These are phyloP conservation scores for Epizoanthus rinbou DNA, from an alignment of 92 coral and sea anemone species.

Conservation along the genomic window DNA sequence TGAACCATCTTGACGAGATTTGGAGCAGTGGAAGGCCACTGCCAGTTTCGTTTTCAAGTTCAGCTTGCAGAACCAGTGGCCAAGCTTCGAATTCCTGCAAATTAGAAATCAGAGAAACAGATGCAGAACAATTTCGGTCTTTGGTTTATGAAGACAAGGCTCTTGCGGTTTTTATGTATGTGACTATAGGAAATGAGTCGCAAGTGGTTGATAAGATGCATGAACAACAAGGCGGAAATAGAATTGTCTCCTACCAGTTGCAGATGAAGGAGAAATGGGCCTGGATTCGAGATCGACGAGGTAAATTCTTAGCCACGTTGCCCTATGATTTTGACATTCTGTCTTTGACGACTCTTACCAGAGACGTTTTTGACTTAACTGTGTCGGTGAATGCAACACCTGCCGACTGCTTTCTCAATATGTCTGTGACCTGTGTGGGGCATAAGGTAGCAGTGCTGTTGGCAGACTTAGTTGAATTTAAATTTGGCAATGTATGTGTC, in stretches of 20 bases:
- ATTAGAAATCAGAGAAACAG: constrained; percentile 45
- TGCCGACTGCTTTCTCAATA: constrained; percentile 55
- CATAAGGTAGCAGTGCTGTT: constrained; percentile 38
- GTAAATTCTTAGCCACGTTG: constrained; percentile 85
- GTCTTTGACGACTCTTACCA: constrained; percentile 82
- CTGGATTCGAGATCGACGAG: constrained; percentile 82
- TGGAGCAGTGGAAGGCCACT: constrained; percentile 12
- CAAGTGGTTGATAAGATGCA: not conserved
- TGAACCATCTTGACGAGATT: not conserved
- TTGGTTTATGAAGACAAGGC: constrained; percentile 53
- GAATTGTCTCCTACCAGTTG: constrained; percentile 7
- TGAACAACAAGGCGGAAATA: not conserved
- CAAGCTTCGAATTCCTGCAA: constrained; percentile 25
- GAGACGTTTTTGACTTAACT: constrained; percentile 62
- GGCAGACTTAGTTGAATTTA: constrained; percentile 1
- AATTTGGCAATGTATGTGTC: constrained; percentile 61
- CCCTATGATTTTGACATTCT: constrained; percentile 97
- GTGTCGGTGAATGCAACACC: constrained; percentile 65
- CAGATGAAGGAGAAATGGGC: constrained; percentile 76
- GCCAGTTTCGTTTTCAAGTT: constrained; percentile 16
- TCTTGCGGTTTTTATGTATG: constrained; percentile 70
- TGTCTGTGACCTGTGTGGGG: constrained; percentile 44
- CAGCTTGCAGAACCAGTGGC: not conserved
- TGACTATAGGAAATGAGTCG: constrained; percentile 61
- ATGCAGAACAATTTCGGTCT: constrained; percentile 34